phyloP scores from a whole-genome alignment of 1,140 invertebrate species.

The Sarcophaga peregrina region DNA sequence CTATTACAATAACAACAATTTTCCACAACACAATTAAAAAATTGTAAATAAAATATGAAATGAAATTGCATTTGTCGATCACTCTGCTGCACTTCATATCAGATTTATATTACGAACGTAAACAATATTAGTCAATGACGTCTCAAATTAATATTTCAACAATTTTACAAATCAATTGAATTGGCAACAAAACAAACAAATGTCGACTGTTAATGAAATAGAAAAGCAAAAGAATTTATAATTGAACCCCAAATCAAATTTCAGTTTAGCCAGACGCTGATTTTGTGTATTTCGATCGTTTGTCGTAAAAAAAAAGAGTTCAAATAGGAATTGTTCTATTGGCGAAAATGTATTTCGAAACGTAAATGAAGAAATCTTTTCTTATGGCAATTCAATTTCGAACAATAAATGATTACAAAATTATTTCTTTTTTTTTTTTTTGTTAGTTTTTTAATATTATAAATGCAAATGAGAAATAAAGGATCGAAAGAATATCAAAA shows the following conservation, averaged over 20 bases:
- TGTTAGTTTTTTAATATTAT: too few relatives aligned
- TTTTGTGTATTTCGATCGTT: background rate
- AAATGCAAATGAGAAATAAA: too few relatives aligned
- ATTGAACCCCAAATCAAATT: background rate
- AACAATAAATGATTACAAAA: too few relatives aligned
- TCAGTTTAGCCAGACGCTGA: background rate
- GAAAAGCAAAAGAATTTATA: too few relatives aligned
- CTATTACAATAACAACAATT: background rate
- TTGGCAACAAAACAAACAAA: background rate
- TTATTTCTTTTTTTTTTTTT: too few relatives aligned
- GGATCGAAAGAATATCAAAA: too few relatives aligned
- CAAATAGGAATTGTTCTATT: too few relatives aligned
- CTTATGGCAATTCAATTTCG: too few relatives aligned
- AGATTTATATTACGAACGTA: background rate
- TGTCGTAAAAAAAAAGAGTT: too few relatives aligned
- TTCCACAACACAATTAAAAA: background rate
- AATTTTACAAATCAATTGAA: background rate
- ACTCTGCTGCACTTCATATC: background rate
- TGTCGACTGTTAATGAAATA: background rate
- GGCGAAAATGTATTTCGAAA: too few relatives aligned
- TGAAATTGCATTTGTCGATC: background rate
- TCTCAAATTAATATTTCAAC: background rate
- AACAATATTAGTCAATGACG: background rate
- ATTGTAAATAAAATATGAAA: background rate
- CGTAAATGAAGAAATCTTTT: too few relatives aligned